Percentiles rank a stretch among this genome's conserved stretches.
These are phyloP conservation scores for Campoplex nolae DNA, from an alignment of 2,888 invertebrate genomes.

Conservation along the genomic window DNA sequence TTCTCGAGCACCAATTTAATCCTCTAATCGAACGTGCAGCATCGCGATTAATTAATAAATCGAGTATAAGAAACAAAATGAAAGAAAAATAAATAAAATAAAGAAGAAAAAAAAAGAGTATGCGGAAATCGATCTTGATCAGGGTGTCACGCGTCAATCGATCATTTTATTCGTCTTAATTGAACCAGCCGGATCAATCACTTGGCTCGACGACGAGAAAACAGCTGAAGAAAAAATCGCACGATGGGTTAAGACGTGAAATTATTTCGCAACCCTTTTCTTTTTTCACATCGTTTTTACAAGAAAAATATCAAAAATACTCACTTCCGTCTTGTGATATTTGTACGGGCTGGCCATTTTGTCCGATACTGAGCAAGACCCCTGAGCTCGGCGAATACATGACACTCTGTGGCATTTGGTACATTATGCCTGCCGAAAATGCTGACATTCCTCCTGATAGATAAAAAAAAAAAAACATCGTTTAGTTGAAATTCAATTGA, in stretches of 20 bases:
- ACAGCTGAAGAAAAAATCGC: slow-evolving; percentile 9
- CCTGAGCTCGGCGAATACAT: slow-evolving; percentile 82
- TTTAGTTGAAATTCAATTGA: slow-evolving; percentile 6
- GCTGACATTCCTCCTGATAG: slow-evolving; percentile 72
- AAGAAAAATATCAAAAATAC: slow-evolving; percentile 38
- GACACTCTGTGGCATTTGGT: slow-evolving; percentile 82
- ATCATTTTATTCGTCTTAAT: slow-evolving; percentile 48
- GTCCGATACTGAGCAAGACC: slow-evolving; percentile 81
- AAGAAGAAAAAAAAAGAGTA: not conserved
- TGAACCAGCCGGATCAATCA: slow-evolving; percentile 32
- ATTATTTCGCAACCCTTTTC: not conserved
- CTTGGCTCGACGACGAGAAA: slow-evolving; percentile 9
- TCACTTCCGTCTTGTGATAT: slow-evolving; percentile 82
- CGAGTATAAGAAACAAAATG: not conserved
- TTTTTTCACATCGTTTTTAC: not conserved
- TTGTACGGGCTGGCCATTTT: slow-evolving; percentile 82
- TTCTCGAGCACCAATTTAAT: not conserved
- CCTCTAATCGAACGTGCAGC: not conserved
- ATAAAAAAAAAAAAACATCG: not conserved
- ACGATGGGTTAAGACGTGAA: not conserved
- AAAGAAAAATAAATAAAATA: not conserved
- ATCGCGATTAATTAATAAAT: slow-evolving; percentile 9
- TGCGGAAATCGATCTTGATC: slow-evolving; percentile 37
- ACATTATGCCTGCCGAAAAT: slow-evolving; percentile 81
- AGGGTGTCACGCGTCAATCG: slow-evolving; percentile 31